phyloP scores from a whole-genome alignment of 2,113 vertebrate species.

The Phalacrocorax brasilianus region DNA sequence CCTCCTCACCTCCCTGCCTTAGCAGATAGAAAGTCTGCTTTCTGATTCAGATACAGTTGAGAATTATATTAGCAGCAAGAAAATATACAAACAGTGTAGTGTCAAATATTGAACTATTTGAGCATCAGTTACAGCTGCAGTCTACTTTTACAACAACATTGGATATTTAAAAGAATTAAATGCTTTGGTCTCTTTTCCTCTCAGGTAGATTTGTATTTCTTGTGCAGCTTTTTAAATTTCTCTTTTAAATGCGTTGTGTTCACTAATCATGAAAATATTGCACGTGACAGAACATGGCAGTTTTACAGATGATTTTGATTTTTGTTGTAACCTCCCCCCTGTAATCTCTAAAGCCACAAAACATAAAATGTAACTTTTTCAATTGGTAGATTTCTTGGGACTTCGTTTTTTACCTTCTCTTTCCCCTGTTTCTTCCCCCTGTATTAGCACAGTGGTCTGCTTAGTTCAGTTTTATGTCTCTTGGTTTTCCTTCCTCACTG shows the following conservation, averaged over 20 bases:
- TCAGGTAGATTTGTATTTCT: background rate
- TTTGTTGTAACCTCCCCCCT: background rate
- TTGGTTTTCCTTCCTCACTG: background rate
- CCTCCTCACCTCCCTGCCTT: background rate
- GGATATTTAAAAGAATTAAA: background rate
- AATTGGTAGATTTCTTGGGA: background rate
- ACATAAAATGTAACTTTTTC: background rate
- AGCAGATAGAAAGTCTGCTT: background rate
- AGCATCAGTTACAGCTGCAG: background rate
- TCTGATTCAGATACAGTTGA: background rate
- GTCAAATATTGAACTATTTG: background rate
- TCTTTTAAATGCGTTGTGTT: conserved; percentile 1
- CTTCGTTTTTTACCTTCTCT: background rate
- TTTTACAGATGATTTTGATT: conserved; percentile 4
- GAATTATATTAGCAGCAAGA: background rate
- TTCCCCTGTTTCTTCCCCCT: background rate
- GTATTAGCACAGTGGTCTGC: background rate
- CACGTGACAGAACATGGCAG: background rate
- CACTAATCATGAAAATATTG: background rate
- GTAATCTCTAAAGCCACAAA: background rate
- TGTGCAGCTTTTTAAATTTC: background rate
- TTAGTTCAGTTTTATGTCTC: background rate
- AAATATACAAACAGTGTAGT: background rate
- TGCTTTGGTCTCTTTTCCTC: background rate
- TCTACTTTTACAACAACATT: background rate